Evolutionary conservation across 2,113 vertebrate genomes (phyloP), one percentile per base, ranked within the genome.

Genomic region (Varanus komodoensis): DNA sequence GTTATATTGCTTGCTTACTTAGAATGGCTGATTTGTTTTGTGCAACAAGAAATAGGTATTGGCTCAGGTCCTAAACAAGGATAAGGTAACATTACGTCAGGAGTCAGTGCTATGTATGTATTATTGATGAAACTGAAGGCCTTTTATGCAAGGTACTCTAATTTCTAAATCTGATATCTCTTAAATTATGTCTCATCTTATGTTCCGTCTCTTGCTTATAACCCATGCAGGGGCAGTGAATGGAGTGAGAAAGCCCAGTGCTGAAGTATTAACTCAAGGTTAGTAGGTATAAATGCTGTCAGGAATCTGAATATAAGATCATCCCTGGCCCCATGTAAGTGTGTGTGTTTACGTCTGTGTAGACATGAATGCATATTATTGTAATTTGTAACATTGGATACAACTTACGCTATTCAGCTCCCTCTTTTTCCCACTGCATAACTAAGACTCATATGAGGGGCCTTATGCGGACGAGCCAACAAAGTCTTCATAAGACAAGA

Each of bases 51-150:
- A 71, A 25, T 88, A 67, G 80, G 29, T 57, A 50, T 71, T 73
- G 68, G 87, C 67, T 71, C 78, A 82, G 32, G 78, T 57, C 48
- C n/a, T 82, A 68, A 82, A 88, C 68, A 29, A 54, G 50, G 79
- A 88, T 88, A 82, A 88, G 50, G 29, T 88, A 71, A 82, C 78
- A 73, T 82, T 88, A 82, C 50, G 11, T 88, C 87, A 88, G 50
- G 32, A 82, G 67, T 50, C 15, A 82, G 50, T 69, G n/a, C 78
- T 88, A 71, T 71, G 19, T 88, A 57, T 61, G 8, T 77, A 88
- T 82, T 52, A 80, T 80, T 88, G 44, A 82, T 82, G n/a, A 11
- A 19, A 88, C 25, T 38, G 79, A 57, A 88, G 50, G n/a, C 48
- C 78, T 82, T 82, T 82, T 73, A 88, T 82, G 67, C 32, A 82